phyloP scores from a whole-genome alignment of 2,888 invertebrate species.

The Cerceris ruficornis region DNA sequence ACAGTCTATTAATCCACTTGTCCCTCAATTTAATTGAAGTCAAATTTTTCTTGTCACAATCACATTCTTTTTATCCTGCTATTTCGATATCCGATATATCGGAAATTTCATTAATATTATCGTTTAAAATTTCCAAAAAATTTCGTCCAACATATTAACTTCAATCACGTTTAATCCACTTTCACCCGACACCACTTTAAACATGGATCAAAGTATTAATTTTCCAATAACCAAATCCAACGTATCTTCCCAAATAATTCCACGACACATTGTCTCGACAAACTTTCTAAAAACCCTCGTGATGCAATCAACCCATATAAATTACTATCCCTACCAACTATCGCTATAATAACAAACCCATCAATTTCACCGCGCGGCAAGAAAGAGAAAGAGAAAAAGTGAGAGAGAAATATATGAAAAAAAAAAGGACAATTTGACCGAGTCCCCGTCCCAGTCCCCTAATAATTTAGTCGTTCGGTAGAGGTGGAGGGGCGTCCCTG shows the following conservation, averaged over 20 bases:
- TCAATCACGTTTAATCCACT: no score
- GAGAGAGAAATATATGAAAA: conserved; percentile 11
- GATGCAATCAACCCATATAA: conserved; percentile 46
- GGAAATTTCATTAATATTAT: no score
- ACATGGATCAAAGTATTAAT: no score
- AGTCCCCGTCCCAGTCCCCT: conserved; percentile 41
- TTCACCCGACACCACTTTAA: no score
- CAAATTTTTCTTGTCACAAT: no score
- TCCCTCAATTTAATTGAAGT: no score
- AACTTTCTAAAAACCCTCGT: conserved; percentile 20
- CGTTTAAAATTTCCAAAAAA: no score
- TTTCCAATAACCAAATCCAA: no score
- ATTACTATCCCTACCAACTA: conserved; percentile 30
- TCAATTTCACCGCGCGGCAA: conserved; percentile 40
- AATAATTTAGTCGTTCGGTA: conserved; percentile 64
- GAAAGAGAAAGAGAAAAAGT: conserved; percentile 20
- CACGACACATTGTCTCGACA: conserved; percentile 15
- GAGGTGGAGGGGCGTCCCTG: conserved; percentile 38
- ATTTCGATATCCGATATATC: no score
- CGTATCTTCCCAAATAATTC: neutral
- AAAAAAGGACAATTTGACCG: conserved; percentile 45
- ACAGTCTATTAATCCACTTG: no score
- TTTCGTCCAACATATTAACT: no score
- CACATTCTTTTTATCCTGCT: no score
- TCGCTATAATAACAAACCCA: conserved; percentile 52